These are phyloP conservation scores for Hippocampus zosterae DNA, from an alignment of 2,113 vertebrate genomes.

Conservation along the genomic window DNA sequence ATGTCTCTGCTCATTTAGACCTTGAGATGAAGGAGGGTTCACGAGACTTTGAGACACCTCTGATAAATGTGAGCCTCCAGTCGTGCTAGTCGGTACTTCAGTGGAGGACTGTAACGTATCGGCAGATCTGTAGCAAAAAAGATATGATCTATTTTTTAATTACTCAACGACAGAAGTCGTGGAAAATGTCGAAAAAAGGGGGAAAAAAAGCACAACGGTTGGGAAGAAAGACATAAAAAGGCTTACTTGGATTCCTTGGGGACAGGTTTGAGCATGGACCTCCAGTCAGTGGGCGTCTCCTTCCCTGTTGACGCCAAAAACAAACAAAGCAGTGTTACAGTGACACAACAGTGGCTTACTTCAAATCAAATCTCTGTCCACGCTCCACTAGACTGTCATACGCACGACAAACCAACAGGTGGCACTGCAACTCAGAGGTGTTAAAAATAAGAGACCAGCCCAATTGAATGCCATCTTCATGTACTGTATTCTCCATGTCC, in stretches of 20 bases:
- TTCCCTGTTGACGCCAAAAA: constrained; percentile 30
- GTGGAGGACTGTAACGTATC: constrained; percentile 21
- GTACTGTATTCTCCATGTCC: no score
- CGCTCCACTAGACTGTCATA: not conserved
- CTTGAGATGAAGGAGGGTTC: not conserved
- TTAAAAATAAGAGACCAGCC: no score
- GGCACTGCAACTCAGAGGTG: not conserved
- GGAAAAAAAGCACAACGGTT: not conserved
- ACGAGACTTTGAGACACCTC: constrained; percentile 8
- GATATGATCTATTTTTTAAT: not conserved
- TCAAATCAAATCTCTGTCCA: not conserved
- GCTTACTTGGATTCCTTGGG: constrained; percentile 72
- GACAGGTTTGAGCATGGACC: constrained; percentile 80
- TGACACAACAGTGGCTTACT: not conserved
- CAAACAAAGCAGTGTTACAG: constrained; percentile 1
- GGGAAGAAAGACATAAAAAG: not conserved
- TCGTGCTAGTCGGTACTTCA: constrained; percentile 22
- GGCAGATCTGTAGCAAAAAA: constrained; percentile 25
- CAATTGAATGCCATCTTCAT: no score
- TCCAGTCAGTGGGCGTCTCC: constrained; percentile 78
- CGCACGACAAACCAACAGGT: not conserved
- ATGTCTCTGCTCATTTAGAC: not conserved
- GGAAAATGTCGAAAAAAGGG: not conserved
- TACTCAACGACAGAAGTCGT: not conserved
- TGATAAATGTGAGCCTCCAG: constrained; percentile 24